Conservation (phyloP, 2,797 vertebrate species). For the Hafferia zeledoni region DNA sequence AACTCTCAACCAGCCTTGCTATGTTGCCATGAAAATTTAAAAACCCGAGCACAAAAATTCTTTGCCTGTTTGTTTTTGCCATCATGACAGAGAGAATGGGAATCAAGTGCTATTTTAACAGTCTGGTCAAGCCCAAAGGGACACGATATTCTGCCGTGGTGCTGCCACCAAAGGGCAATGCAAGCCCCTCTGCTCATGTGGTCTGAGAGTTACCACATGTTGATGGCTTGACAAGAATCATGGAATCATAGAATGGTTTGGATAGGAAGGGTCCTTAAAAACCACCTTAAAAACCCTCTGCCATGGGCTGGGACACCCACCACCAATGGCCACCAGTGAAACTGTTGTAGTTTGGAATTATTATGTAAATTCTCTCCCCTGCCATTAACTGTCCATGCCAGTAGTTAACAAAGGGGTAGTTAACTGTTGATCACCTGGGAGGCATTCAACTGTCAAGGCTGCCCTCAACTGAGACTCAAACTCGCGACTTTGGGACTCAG, state of each 20-base stretch:
- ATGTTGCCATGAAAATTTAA: constrained; percentile 50
- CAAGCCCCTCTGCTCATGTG: accelerated
- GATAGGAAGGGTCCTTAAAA: background rate
- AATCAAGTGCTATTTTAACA: background rate
- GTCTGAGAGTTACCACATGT: background rate
- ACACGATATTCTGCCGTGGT: accelerated
- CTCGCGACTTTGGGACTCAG: too few relatives aligned
- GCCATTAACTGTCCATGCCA: too few relatives aligned
- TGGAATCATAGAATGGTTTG: background rate
- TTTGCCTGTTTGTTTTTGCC: background rate
- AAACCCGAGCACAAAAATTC: background rate
- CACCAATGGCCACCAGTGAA: background rate
- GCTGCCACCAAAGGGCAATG: background rate
- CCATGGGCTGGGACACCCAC: background rate
- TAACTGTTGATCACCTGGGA: too few relatives aligned
- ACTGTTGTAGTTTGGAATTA: too few relatives aligned
- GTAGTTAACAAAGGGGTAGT: too few relatives aligned
- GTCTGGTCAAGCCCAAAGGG: background rate
- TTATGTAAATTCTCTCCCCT: too few relatives aligned
- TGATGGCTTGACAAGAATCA: background rate
- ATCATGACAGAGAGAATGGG: background rate
- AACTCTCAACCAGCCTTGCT: background rate
- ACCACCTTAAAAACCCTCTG: background rate
- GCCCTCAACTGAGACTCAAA: too few relatives aligned
- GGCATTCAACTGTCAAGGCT: too few relatives aligned